A percentile compares a stretch with the other conserved stretches of the same genome.
Conservation (phyloP, 1,140 invertebrate species). For the Drosophila albomicans region DNA sequence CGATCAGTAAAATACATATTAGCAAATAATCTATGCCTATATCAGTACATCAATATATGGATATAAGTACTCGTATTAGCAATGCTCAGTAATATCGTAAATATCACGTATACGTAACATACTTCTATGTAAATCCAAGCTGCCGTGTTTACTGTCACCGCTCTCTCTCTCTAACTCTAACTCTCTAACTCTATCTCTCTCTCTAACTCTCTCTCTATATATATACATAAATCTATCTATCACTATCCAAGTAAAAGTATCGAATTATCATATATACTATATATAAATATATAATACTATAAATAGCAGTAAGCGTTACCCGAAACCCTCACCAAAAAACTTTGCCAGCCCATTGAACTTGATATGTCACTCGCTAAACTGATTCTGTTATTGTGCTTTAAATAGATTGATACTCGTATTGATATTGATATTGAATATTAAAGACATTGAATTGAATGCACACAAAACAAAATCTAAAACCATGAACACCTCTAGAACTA, state of each 20-base stretch:
- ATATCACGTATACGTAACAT: slow-evolving; percentile 73
- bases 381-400: slow-evolving; percentile 69
- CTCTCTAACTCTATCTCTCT: slow-evolving; percentile 41
- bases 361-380: slow-evolving; percentile 43
- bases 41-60: slow-evolving; percentile 60
- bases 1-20: slow-evolving; percentile 70
- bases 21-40: slow-evolving; percentile 69
- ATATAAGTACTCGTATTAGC: slow-evolving; percentile 61
- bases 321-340: slow-evolving; percentile 29
- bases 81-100: slow-evolving; percentile 75
- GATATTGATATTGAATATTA: slow-evolving; percentile 25
- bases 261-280: slow-evolving; percentile 8
- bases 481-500: slow-evolving; percentile 34
- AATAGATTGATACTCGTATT: slow-evolving; percentile 48
- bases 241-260: slow-evolving; percentile 51
- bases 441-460: slow-evolving; percentile 41
- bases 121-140: slow-evolving; percentile 73
- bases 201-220: slow-evolving; percentile 42
- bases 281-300: slow-evolving; percentile 12
- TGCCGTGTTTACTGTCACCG: slow-evolving; percentile 70
- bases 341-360: slow-evolving; percentile 37
- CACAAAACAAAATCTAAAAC: not conserved
- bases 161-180: slow-evolving; percentile 53
- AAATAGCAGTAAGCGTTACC: slow-evolving; percentile 43
- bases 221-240: slow-evolving; percentile 30